Conservation (phyloP, 64 coral and sea anemone species). For the Montipora cactus region DNA sequence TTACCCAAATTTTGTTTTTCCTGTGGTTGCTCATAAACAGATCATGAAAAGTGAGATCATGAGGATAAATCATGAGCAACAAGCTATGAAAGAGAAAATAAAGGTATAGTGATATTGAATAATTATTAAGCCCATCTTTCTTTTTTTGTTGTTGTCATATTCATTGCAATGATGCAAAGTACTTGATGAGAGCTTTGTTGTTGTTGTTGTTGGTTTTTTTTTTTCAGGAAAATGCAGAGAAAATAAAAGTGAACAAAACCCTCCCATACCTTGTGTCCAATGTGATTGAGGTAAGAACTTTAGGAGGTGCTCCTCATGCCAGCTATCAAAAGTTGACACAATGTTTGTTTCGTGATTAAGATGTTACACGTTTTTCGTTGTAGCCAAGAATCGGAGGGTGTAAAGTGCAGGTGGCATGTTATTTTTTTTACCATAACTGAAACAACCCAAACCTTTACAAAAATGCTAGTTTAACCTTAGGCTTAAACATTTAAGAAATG, state of each 20-base stretch:
- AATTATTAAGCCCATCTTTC: not conserved
- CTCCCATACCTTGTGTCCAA: constrained; percentile 98
- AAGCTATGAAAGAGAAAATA: constrained; percentile 99
- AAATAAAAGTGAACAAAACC: constrained; percentile 99
- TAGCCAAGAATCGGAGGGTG: too few relatives aligned
- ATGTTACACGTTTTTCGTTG: too few relatives aligned
- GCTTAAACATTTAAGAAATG: too few relatives aligned
- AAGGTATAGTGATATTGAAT: constrained; percentile 56
- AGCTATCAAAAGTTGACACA: too few relatives aligned
- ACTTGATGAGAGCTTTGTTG: not conserved
- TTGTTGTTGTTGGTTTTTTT: not conserved
- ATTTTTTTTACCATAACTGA: too few relatives aligned
- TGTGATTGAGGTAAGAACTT: constrained; percentile 89
- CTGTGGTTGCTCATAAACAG: constrained; percentile 34
- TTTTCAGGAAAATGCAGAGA: constrained; percentile 94
- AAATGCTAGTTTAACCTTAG: too few relatives aligned
- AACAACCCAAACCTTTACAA: too few relatives aligned
- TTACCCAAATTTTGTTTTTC: too few relatives aligned
- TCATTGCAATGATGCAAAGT: not conserved
- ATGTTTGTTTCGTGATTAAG: too few relatives aligned
- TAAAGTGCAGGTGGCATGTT: too few relatives aligned
- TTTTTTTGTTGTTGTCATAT: not conserved
- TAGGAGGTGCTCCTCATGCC: not conserved
- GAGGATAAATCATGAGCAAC: constrained; percentile 98
- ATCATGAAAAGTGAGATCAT: constrained; percentile 99